Conservation (phyloP, 2,888 invertebrate genomes). For the Seira musarum region DNA sequence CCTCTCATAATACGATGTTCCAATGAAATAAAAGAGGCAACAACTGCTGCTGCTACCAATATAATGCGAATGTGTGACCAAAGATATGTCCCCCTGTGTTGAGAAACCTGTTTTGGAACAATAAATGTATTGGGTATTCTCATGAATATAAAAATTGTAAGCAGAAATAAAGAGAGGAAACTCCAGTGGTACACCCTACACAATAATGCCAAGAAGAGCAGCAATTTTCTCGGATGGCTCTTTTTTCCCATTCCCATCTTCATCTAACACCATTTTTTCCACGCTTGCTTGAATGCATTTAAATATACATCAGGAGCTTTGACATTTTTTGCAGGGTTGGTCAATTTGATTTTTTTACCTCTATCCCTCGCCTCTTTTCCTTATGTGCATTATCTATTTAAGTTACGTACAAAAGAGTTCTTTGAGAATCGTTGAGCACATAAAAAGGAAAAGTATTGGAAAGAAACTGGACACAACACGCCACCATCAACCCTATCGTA, state of each 20-base stretch:
- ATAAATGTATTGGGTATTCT: conserved; percentile 18
- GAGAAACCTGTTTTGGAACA: conserved; percentile 23
- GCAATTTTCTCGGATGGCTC: conserved; percentile 27
- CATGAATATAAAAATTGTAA: conserved; percentile 7
- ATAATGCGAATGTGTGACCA: conserved; percentile 37
- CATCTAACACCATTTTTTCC: conserved; percentile 31
- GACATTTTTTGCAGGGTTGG: conserved; percentile 18
- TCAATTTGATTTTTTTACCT: not conserved
- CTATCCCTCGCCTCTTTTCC: not conserved
- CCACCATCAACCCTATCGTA: conserved; percentile 63
- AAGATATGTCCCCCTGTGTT: conserved; percentile 26
- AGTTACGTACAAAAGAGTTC: not conserved
- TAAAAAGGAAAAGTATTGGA: conserved; percentile 14
- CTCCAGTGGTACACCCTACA: not conserved
- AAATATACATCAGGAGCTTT: conserved; percentile 21
- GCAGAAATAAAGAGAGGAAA: conserved; percentile 1
- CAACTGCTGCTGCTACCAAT: conserved; percentile 37
- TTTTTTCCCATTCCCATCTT: conserved; percentile 21
- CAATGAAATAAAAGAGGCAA: conserved; percentile 43
- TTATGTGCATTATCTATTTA: not conserved
- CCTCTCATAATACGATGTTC: conserved; percentile 43
- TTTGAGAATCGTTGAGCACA: not conserved
- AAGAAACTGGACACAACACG: conserved; percentile 31
- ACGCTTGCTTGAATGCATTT: conserved; percentile 26
- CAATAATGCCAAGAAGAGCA: conserved; percentile 17